Evolutionary conservation across 2,888 invertebrate genomes (phyloP).

Genomic region (Eristalis tenax): DNA sequence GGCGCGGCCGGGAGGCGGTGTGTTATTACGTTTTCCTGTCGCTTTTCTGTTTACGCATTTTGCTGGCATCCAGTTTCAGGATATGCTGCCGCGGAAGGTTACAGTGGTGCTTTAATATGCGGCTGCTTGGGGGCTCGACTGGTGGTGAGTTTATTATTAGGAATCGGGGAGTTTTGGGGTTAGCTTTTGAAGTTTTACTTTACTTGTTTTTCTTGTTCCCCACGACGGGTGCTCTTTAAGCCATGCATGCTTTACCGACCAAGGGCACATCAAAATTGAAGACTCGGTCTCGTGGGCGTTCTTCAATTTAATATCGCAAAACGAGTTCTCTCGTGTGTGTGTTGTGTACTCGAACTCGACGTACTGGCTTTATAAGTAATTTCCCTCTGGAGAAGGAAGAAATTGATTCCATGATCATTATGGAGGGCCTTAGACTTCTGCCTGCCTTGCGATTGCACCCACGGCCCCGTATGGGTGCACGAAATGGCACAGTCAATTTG

Average conservation of each 20-base stretch:
- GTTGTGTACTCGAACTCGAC: neutral
- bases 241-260: neutral
- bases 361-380: constrained; percentile 26
- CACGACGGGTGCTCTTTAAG: constrained; percentile 15
- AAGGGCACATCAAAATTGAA: constrained; percentile 18
- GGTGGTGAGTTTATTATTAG: constrained; percentile 24
- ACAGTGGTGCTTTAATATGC: constrained; percentile 24
- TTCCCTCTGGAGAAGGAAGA: constrained; percentile 30
- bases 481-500: neutral
- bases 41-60: constrained; percentile 17
- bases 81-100: neutral
- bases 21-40: constrained; percentile 32
- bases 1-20: neutral
- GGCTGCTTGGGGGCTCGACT: neutral
- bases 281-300: constrained; percentile 32
- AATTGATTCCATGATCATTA: constrained; percentile 29
- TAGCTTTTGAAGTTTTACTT: constrained; percentile 4
- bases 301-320: constrained; percentile 33
- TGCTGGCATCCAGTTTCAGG: constrained; percentile 20
- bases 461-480: neutral
- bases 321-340: neutral
- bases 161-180: constrained; percentile 10
- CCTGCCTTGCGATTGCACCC: neutral
- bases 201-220: neutral
- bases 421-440: constrained; percentile 5